These are phyloP conservation scores for Eupithecia insigniata DNA, from an alignment of 2,888 invertebrate genomes.

Conservation along the genomic window DNA sequence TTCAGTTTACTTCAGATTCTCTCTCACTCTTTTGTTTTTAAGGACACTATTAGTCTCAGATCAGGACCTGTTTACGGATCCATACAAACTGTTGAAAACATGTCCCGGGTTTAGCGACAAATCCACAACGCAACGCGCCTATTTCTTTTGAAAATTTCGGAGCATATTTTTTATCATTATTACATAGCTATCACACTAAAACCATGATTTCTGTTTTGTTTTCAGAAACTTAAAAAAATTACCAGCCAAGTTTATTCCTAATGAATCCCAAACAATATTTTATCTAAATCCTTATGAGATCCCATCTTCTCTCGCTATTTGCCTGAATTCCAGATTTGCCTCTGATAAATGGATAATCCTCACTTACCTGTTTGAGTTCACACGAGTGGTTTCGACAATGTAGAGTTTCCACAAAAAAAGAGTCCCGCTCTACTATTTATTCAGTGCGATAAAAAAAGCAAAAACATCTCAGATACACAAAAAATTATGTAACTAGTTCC, in stretches of 20 bases:
- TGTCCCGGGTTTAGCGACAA: too few species aligned
- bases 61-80: too few species aligned
- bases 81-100: too few species aligned
- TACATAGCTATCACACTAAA: too few species aligned
- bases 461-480: too few species aligned
- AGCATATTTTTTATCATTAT: neutral
- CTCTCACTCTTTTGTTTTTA: too few species aligned
- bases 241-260: constrained; percentile 8
- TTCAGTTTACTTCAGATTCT: too few species aligned
- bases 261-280: constrained; percentile 34
- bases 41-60: too few species aligned
- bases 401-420: neutral
- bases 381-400: constrained; percentile 12
- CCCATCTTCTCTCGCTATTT: constrained; percentile 35
- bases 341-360: constrained; percentile 54
- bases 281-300: constrained; percentile 39
- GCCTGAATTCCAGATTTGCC: constrained; percentile 28
- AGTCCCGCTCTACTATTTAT: neutral
- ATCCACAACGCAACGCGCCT: too few species aligned
- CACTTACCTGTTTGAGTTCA: constrained; percentile 32
- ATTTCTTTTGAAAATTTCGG: too few species aligned
- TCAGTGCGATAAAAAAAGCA: too few species aligned
- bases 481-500: too few species aligned
- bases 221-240: neutral
- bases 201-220: neutral